Evolutionary conservation across 2,113 vertebrate species (phyloP).

Genomic region (Riparia riparia): DNA sequence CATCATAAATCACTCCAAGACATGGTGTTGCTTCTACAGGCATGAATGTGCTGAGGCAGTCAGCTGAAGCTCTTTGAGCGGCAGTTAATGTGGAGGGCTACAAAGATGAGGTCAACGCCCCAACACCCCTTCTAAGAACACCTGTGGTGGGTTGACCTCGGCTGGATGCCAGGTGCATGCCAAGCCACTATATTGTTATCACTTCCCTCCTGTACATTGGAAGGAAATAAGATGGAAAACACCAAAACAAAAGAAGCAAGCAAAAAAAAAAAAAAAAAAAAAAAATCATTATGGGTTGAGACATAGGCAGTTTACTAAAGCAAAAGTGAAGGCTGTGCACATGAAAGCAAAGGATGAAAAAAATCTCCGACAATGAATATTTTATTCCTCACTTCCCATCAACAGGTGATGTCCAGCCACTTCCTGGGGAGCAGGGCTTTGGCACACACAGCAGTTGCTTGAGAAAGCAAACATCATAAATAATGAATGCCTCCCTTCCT

Average conservation of each 20-base stretch:
- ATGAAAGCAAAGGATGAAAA: background rate
- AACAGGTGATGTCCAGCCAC: background rate
- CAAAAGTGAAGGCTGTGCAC: background rate
- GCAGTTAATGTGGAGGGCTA: background rate
- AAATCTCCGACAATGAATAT: background rate
- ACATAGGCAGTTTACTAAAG: background rate
- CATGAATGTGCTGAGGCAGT: background rate
- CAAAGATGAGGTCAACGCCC: background rate
- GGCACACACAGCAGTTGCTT: rapidly evolving
- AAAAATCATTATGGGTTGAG: background rate
- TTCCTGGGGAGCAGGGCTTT: background rate
- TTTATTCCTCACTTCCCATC: background rate
- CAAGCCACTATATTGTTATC: background rate
- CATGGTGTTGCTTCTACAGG: background rate
- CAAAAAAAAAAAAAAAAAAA: too few species aligned
- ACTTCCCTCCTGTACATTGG: background rate
- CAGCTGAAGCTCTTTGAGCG: background rate
- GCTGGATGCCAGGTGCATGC: background rate
- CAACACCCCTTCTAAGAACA: background rate
- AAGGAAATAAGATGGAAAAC: background rate
- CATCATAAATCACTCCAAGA: too few species aligned
- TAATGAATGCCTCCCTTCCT: background rate
- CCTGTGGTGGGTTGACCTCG: background rate
- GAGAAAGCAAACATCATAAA: background rate
- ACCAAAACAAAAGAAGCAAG: background rate